phyloP scores from a whole-genome alignment of 30 jellyfish, hydroid and myxozoan genomes.

The Catostylus mosaicus region DNA sequence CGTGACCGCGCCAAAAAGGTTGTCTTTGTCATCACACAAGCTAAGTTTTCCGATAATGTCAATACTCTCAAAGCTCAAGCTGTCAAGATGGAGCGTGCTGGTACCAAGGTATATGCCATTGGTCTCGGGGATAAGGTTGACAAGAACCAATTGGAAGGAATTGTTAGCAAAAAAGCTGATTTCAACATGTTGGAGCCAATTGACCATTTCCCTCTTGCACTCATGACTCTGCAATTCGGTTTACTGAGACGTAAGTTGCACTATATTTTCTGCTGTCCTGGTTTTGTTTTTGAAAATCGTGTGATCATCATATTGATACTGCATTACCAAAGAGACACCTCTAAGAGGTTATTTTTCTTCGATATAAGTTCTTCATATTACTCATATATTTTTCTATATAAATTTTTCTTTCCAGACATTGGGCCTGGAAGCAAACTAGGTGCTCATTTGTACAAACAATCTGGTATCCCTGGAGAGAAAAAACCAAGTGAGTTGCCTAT shows the following conservation, averaged over 20 bases:
- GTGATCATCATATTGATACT: no score
- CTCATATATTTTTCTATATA: neutral
- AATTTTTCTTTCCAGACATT: slow-evolving; percentile 6
- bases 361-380: no score
- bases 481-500: slow-evolving; percentile 40
- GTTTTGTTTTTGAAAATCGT: no score
- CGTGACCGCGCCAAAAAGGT: slow-evolving; percentile 54
- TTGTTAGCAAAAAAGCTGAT: slow-evolving; percentile 51
- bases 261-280: no score
- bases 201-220: slow-evolving; percentile 55
- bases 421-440: slow-evolving; percentile 74
- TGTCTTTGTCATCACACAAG: slow-evolving; percentile 42
- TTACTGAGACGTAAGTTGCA: slow-evolving; percentile 52
- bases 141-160: slow-evolving; percentile 54
- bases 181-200: slow-evolving; percentile 44
- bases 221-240: slow-evolving; percentile 54
- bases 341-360: no score
- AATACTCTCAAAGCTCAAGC: slow-evolving; percentile 33
- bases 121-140: slow-evolving; percentile 63
- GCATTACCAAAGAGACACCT: no score
- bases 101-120: slow-evolving; percentile 39
- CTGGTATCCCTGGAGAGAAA: slow-evolving; percentile 67
- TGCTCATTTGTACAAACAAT: slow-evolving; percentile 48
- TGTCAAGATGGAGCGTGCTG: slow-evolving; percentile 27
- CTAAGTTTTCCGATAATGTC: slow-evolving; percentile 61